Conservation (phyloP, 2,888 invertebrate genomes). For the Augochlorella aurata region DNA sequence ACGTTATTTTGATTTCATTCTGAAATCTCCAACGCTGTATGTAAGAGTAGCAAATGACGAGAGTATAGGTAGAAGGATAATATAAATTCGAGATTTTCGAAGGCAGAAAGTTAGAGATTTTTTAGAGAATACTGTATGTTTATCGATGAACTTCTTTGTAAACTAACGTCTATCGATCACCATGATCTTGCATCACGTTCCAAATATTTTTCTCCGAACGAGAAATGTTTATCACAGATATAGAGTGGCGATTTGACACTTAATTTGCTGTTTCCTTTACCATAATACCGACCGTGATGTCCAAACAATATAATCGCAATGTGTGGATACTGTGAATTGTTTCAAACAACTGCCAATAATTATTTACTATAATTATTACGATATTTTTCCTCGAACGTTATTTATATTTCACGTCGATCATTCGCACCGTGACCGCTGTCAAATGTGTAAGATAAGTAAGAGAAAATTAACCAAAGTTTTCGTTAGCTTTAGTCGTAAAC, state of each 20-base stretch:
- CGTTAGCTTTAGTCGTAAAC: slow-evolving; percentile 3
- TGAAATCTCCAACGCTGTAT: background rate
- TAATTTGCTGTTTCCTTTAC: slow-evolving; percentile 7
- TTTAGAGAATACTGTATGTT: slow-evolving; percentile 15
- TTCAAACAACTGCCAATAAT: slow-evolving; percentile 35
- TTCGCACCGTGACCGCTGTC: background rate
- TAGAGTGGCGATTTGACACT: slow-evolving; percentile 9
- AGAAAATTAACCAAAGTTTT: slow-evolving; percentile 2
- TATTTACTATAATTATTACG: slow-evolving; percentile 6
- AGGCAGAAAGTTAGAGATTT: slow-evolving; percentile 13
- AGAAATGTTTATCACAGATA: background rate
- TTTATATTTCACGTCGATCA: slow-evolving; percentile 4
- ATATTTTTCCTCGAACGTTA: background rate
- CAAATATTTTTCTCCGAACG: slow-evolving; percentile 11
- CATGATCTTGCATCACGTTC: background rate
- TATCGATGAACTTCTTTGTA: background rate
- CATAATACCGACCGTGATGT: slow-evolving; percentile 33
- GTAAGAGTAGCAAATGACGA: background rate
- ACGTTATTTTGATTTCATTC: background rate
- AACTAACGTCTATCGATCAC: background rate
- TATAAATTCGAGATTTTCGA: background rate
- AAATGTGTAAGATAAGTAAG: slow-evolving; percentile 7
- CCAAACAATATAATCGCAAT: slow-evolving; percentile 28
- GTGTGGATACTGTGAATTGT: slow-evolving; percentile 10
- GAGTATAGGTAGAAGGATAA: background rate